Base-by-base conservation (phyloP, 2,797 vertebrate species). In the Poeciliopsis paucimaculata region DNA sequence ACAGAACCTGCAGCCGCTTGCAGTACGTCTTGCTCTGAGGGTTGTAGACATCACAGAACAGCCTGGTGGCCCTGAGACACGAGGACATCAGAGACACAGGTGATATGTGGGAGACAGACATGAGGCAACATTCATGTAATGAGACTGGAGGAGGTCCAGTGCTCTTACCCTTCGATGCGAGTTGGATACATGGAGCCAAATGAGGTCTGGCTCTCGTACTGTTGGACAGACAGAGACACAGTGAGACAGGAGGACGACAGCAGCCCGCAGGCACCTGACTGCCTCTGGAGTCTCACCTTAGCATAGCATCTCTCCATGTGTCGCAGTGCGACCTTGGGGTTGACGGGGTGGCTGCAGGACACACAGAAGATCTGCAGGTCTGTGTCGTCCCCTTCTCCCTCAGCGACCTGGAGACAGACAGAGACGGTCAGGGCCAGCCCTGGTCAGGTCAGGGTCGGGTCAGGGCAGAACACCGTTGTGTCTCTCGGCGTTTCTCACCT, bases 171-270 rank as follows among this genome's bases (percentile, higher is more conserved):
- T 87, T 98, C 97, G 47, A 98, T 98, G 71, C 97, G 96, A 74
- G 97, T 98, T 34, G 97, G 97, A 89, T 98, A 98, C 97, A 98
- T 98, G 83, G 97, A 98, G 47, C 97, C 97, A 79, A 98, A 98
- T 0, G 97, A 98, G 0, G 97, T 98, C 94, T 98, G 97, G 92
- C 97, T 98, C 90, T 98, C 97, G 45, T 98, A 97, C 97, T 98
- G 95, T 82, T 3, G 49, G 73, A 84, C 16, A 79, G 3, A 87
- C 1, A 74, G 18, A 77, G 41, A 82, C n/a, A 82, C 11, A 72
- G 5, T 72, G 28, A 66, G 41, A 10, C 51, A 64, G 53, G 47
- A 75, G 43, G 18, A 28, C 34, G 5, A 0, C 36, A 10, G 13
- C 47, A 49, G 47, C 1, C 31, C 31, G 31, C 39, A 41, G 39